A percentile compares a stretch with the other conserved stretches of the same genome.
phyloP scores from a whole-genome alignment of 2,797 vertebrate species.

The Urophycis tenuis region DNA sequence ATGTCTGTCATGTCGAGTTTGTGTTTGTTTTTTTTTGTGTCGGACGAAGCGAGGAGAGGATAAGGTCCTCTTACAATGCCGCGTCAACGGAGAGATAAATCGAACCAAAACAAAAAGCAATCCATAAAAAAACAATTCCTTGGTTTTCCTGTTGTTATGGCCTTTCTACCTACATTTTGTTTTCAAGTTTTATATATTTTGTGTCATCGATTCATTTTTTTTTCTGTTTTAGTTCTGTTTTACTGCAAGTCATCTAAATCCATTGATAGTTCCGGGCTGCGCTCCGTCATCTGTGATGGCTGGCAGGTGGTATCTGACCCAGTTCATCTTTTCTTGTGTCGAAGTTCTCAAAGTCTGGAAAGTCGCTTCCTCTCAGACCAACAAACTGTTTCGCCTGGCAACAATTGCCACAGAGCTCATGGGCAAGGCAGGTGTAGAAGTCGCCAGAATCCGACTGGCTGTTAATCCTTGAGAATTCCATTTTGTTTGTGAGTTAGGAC shows the following conservation, averaged over 20 bases:
- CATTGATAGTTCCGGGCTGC: constrained; percentile 47
- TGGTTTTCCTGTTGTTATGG: constrained; percentile 60
- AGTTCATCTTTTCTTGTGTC: constrained; percentile 22
- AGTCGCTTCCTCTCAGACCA: constrained; percentile 39
- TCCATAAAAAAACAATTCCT: constrained; percentile 33
- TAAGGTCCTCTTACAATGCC: constrained; percentile 42
- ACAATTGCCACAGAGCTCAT: constrained; percentile 35
- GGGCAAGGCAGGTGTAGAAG: constrained; percentile 25
- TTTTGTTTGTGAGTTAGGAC: constrained; percentile 16
- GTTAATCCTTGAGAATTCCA: constrained; percentile 11
- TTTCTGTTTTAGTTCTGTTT: constrained; percentile 20
- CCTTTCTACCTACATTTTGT: constrained; percentile 66
- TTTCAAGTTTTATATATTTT: constrained; percentile 50
- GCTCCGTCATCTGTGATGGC: constrained; percentile 55
- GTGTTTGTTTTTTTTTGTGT: constrained; percentile 2
- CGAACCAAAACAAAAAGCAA: constrained; percentile 35
- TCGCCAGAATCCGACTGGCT: background rate
- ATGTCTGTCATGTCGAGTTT: background rate
- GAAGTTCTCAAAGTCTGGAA: constrained; percentile 39
- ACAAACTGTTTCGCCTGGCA: constrained; percentile 40
- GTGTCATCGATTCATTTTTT: constrained; percentile 6
- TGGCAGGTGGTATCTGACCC: constrained; percentile 57
- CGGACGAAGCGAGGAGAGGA: constrained; percentile 34
- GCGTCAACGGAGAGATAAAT: constrained; percentile 38
- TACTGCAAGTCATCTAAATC: constrained; percentile 28